Conservation (phyloP, 2,888 invertebrate genomes). For the Mimas tiliae region DNA sequence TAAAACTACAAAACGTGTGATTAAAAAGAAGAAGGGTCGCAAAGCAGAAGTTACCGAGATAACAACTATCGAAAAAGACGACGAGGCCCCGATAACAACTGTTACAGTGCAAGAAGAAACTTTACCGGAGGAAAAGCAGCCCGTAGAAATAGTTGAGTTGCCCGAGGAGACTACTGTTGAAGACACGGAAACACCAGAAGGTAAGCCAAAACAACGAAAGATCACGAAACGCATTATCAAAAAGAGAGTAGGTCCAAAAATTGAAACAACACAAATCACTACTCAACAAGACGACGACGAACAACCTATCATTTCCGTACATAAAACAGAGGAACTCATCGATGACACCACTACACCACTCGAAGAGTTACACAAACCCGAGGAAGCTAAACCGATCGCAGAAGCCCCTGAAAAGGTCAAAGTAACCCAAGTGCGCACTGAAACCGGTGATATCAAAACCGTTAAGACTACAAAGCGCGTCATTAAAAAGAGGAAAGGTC, state of each 20-base stretch:
- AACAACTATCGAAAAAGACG: conserved; percentile 58
- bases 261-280: conserved; percentile 54
- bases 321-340: conserved; percentile 56
- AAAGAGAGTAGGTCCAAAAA: conserved; percentile 49
- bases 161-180: conserved; percentile 30
- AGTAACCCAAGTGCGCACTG: conserved; percentile 32
- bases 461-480: conserved; percentile 48
- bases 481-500: conserved; percentile 65
- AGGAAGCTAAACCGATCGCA: conserved; percentile 38
- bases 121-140: no score
- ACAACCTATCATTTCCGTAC: conserved; percentile 63
- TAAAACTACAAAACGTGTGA: conserved; percentile 45
- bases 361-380: conserved; percentile 21
- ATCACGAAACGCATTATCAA: conserved; percentile 64
- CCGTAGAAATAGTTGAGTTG: no score
- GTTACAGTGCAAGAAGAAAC: no score
- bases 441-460: conserved; percentile 49
- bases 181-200: conserved; percentile 32
- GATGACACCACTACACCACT: conserved; percentile 43
- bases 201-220: conserved; percentile 32
- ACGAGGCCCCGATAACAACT: conserved; percentile 41
- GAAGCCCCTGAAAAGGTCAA: conserved; percentile 29
- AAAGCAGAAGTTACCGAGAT: conserved; percentile 35
- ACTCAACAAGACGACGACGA: conserved; percentile 72
- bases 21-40: conserved; percentile 46